Conservation (phyloP, 2,113 vertebrate species). For the Phocoena phocoena region DNA sequence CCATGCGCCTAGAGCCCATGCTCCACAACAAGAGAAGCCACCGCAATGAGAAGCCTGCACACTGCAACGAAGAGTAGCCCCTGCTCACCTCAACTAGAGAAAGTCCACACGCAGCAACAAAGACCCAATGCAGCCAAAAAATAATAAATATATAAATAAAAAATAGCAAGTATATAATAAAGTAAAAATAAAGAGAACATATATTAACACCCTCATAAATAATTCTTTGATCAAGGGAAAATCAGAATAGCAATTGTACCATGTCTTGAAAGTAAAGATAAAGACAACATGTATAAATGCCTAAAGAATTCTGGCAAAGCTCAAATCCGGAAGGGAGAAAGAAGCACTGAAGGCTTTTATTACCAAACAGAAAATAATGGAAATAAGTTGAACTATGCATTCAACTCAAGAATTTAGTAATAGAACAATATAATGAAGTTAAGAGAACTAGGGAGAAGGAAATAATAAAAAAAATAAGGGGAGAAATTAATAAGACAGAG, state of each 20-base stretch:
- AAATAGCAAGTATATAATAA: neutral
- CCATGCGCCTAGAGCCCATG: no score
- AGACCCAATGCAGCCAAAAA: no score
- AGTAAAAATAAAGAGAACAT: conserved; percentile 12
- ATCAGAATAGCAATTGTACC: conserved; percentile 28
- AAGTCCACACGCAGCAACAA: no score
- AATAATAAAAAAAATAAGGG: neutral
- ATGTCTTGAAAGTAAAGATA: conserved; percentile 19
- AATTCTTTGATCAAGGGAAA: conserved; percentile 19
- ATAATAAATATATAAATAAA: neutral
- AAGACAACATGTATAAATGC: neutral
- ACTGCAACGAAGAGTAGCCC: no score
- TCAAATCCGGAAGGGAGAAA: neutral
- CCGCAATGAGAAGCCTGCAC: no score
- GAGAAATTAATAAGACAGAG: conserved; percentile 6
- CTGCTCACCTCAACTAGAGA: no score
- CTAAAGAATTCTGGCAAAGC: neutral
- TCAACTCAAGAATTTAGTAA: conserved; percentile 6
- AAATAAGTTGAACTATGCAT: neutral
- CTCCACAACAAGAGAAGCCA: no score
- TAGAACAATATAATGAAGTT: neutral
- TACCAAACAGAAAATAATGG: neutral
- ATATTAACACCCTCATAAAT: conserved; percentile 31
- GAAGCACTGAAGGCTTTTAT: conserved; percentile 5
- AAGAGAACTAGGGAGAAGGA: neutral